Evolutionary conservation across 2,113 vertebrate species (phyloP), one percentile per base, ranked within the genome.

Genomic region (Onychorhynchus coronatus): DNA sequence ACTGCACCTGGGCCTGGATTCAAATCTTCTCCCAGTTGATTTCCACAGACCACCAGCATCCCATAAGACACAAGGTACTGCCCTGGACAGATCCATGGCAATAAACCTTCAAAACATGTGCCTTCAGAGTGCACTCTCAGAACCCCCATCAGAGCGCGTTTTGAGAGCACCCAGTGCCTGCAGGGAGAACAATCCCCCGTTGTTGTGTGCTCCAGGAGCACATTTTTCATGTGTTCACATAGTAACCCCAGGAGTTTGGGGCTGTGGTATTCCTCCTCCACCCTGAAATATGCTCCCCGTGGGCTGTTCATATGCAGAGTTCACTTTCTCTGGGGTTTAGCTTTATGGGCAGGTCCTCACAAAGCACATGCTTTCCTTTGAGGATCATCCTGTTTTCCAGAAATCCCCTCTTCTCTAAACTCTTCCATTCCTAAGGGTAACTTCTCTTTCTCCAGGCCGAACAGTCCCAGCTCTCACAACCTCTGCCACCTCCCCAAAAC

Each of bases 141-240:
- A 30, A 35, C 24, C 56, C 27, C 27, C 44, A n/a, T 37, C 25
- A 42, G 39, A 67, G 25, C 0, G 0, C 0, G 4, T n/a, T 80
- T 31, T 62, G 14, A 71, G 35, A 53, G 41, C 58, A 31, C 3
- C n/a, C 50, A n/a, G 59, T 12, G 33, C 53, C 65, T 23, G 16
- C 56, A 73, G 42, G 52, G 66, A 70, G 42, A 92, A 93, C 53
- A 95, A 83, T 68, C 20, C 80, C 41, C 12, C 1, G 1, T n/a
- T 93, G 83, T 80, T 96, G 31, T 76, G 49, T 39, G 35, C 58
- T 33, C 62, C 7, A 23, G 62, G 23, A 85, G 58, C 61, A 82
- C 31, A 79, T 93, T 76, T 93, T 90, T 90, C 82, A 73, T 19
- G 24, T 23, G 31, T 25, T 73, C 71, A 88, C 67, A 62, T 18